phyloP scores from a whole-genome alignment of 2,888 invertebrate species.

The Gisinianus flammeolus region DNA sequence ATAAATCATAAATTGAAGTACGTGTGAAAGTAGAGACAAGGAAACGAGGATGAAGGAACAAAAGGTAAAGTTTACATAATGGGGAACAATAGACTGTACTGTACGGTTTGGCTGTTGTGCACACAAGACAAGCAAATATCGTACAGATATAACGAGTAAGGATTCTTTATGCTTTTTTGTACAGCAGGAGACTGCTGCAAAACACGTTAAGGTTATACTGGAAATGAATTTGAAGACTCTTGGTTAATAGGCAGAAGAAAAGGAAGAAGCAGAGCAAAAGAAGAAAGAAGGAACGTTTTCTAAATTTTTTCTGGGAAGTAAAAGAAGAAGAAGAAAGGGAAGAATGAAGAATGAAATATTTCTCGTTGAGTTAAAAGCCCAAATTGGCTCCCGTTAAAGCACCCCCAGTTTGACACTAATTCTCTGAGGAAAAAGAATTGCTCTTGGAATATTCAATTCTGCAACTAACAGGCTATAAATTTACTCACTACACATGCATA shows the following conservation, averaged over 20 bases:
- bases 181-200: too few relatives aligned
- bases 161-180: too few relatives aligned
- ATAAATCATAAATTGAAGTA: too few relatives aligned
- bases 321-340: not conserved
- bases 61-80: too few relatives aligned
- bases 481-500: not conserved
- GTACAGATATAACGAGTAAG: too few relatives aligned
- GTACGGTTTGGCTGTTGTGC: too few relatives aligned
- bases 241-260: not conserved
- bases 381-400: not conserved
- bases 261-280: not conserved
- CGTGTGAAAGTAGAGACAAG: too few relatives aligned
- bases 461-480: not conserved
- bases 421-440: not conserved
- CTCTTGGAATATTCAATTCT: not conserved
- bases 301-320: not conserved
- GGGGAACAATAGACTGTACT: too few relatives aligned
- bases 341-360: not conserved
- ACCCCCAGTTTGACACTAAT: not conserved
- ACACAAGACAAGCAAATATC: too few relatives aligned
- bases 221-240: too few relatives aligned
- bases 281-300: not conserved
- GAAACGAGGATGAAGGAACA: too few relatives aligned
- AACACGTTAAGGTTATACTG: too few relatives aligned
- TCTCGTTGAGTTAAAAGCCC: not conserved